phyloP scores from a whole-genome alignment of 2,113 vertebrate species.

The Hyperopisus bebe region DNA sequence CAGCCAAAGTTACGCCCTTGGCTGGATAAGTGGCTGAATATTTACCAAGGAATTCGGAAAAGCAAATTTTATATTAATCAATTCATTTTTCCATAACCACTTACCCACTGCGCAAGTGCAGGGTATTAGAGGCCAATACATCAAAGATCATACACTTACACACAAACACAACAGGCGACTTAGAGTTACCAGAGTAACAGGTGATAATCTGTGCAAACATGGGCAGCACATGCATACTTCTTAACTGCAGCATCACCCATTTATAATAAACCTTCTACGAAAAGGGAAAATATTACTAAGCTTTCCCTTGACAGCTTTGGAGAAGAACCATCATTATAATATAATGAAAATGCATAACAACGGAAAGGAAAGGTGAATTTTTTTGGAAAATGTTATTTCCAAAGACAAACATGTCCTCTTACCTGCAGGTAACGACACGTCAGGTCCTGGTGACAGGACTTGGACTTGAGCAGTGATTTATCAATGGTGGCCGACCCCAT shows the following conservation, averaged over 20 bases:
- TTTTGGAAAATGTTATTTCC: background rate
- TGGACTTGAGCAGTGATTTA: conserved; percentile 89
- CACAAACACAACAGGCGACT: background rate
- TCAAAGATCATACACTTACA: background rate
- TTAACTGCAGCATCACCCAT: background rate
- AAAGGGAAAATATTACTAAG: background rate
- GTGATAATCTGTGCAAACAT: background rate
- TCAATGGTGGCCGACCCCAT: conserved; percentile 89
- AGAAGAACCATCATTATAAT: background rate
- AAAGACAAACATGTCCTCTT: conserved; percentile 41
- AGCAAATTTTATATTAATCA: background rate
- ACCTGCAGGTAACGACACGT: conserved; percentile 96
- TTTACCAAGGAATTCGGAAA: background rate
- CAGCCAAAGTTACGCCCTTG: too few relatives aligned
- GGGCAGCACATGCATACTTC: background rate
- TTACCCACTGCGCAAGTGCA: background rate
- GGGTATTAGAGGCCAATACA: background rate
- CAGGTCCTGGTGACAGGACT: conserved; percentile 85
- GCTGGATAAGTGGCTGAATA: background rate
- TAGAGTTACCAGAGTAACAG: background rate
- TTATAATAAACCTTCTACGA: background rate
- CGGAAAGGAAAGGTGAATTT: background rate
- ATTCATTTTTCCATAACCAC: background rate
- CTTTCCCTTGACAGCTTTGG: background rate
- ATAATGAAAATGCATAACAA: background rate